These are phyloP conservation scores for Metopia argyrocephala DNA, from an alignment of 2,888 invertebrate genomes.

Conservation along the genomic window DNA sequence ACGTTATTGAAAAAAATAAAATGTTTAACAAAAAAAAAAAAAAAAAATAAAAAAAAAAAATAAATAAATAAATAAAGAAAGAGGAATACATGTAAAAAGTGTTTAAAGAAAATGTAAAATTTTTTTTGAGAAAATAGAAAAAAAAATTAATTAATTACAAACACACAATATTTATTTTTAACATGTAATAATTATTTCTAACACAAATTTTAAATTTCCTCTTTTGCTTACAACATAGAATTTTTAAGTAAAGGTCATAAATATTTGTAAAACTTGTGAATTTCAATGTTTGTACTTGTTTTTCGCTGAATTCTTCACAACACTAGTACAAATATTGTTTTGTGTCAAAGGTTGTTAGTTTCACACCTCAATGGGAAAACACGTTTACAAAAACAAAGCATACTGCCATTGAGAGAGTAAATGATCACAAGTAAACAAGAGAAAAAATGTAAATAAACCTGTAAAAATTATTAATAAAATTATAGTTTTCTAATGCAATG, in stretches of 20 bases:
- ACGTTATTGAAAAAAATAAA: neutral
- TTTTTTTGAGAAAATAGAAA: slow-evolving; percentile 4
- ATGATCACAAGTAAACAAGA: neutral
- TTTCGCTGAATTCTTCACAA: neutral
- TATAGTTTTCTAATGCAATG: neutral
- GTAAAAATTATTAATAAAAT: neutral
- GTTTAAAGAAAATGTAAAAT: slow-evolving; percentile 6
- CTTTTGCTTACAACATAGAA: neutral
- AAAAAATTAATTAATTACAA: neutral
- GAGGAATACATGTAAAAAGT: slow-evolving; percentile 11
- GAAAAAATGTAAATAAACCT: neutral
- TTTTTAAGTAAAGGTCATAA: neutral
- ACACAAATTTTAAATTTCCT: too few relatives aligned
- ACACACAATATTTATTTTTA: slow-evolving; percentile 16
- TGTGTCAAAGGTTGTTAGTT: slow-evolving; percentile 43
- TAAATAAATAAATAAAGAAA: neutral
- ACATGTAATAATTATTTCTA: neutral
- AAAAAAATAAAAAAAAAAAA: neutral
- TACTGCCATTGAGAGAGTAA: neutral
- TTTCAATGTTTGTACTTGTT: neutral
- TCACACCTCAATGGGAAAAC: slow-evolving; percentile 26
- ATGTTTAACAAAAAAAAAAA: neutral
- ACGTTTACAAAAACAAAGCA: neutral
- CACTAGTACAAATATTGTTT: neutral
- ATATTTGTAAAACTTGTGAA: neutral